Conservation (phyloP, 1,140 invertebrate genomes). For the Archegozetes longisetosus region DNA sequence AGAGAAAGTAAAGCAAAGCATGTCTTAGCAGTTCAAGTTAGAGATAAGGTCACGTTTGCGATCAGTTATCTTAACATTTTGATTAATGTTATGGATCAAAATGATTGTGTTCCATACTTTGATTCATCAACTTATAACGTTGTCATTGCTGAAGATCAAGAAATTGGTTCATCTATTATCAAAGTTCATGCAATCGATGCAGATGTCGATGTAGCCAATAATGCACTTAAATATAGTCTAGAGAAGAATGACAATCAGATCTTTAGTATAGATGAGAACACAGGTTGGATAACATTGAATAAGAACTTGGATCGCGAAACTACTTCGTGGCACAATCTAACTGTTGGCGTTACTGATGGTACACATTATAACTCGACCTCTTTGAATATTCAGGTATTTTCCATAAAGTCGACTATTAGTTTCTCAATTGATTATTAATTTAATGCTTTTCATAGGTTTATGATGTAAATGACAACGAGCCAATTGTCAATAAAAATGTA, state of each 20-base stretch:
- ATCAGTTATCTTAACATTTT: constrained; percentile 53
- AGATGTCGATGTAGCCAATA: constrained; percentile 25
- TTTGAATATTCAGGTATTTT: constrained; percentile 5
- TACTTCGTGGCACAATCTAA: constrained; percentile 34
- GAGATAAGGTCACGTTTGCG: constrained; percentile 42
- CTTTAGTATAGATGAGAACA: constrained; percentile 55
- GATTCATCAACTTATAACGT: constrained; percentile 62
- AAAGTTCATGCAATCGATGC: constrained; percentile 63
- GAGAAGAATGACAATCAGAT: constrained; percentile 43
- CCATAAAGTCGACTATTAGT: too few species aligned
- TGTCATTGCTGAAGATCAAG: constrained; percentile 60
- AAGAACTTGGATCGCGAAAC: constrained; percentile 58
- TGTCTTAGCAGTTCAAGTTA: constrained; percentile 58
- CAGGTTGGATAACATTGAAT: constrained; percentile 69
- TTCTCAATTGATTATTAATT: too few species aligned
- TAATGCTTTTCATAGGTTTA: too few species aligned
- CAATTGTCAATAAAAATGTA: constrained; percentile 59
- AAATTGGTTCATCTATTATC: constrained; percentile 53
- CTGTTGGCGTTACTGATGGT: constrained; percentile 79
- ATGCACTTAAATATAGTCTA: constrained; percentile 22
- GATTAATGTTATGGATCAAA: constrained; percentile 68
- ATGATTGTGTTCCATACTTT: constrained; percentile 74
- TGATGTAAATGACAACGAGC: constrained; percentile 60
- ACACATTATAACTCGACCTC: constrained; percentile 44
- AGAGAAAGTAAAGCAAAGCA: constrained; percentile 54